Evolutionary conservation across 2,888 invertebrate species (phyloP), one percentile per base, ranked within the genome.

Genomic region (Dexiosoma caninum): DNA sequence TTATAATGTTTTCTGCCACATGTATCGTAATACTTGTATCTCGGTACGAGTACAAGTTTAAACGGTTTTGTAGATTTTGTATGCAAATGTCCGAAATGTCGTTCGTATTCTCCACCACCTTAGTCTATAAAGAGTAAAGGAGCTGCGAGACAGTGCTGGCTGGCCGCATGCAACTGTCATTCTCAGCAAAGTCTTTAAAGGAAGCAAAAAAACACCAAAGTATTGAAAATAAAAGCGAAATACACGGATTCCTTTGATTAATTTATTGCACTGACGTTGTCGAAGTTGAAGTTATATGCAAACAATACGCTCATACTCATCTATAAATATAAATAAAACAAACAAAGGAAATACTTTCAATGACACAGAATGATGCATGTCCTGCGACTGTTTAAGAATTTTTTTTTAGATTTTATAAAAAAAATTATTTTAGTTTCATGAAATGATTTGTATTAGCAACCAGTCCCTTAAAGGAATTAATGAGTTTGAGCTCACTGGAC

Each of bases 261-360:
- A 83, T 83, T 83, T 83, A 83, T 83, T 82, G 82, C 82, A 71
- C 78, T 78, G 81, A 81, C 78, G 81, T 76, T 79, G 77, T 81
- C 80, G 78, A 83, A 83, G 78, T 76, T 82, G 81, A 82, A 83
- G 78, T 71, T 81, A 72, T 77, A 77, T 77, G 77, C 81, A 81
- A 81, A 81, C 81, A 81, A 81, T 81, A 57, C 78, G 42, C 55
- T 67, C 69, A 77, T 77, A 37, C 49, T 14, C 40, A 72, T 27
- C 19, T 27, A 2, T 1, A 7, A 46, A 53, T 16, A 35, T 2
- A 27, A 23, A 59, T 51, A 7, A 30, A 44, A 66, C 6, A 42
- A 70, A 37, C 57, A 66, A 40, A 69, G 67, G 60, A 74, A 81
- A 77, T 77, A 81, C 77, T 81, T 81, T 81, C 81, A 81, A 64